Evolutionary conservation across 2,113 vertebrate genomes (phyloP), one percentile per base, ranked within the genome.

Genomic region (Atrichornis clamosus): DNA sequence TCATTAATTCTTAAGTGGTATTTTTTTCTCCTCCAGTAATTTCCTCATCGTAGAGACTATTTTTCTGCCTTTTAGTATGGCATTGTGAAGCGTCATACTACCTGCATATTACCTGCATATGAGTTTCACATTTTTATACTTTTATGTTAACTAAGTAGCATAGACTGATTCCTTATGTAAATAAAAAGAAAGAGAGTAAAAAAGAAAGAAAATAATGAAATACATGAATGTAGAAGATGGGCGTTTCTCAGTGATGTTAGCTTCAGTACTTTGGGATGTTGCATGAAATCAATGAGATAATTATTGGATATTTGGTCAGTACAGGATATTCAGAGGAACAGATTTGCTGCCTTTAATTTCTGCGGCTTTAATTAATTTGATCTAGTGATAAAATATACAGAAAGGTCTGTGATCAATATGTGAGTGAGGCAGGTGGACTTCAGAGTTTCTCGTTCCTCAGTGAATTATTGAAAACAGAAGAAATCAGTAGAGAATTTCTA

Each of bases 1-100:
- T 97, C 93, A 98, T 98, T 98, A 97, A 96, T 97, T 97, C 97
- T 97, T 97, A 97, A 98, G 95, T 97, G 96, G 97, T 87, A 87
- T 41, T 93, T 98, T 80, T 97, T 96, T 97, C 96, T 95, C 60
- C 90, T 97, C 69, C 65, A 93, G 93, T 97, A 95, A 97, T 97
- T 97, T 97, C 84, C 80, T 75, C 56, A 13, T 95, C 77, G 15
- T 84, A 94, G 94, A 78, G 82, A 97, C 76, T 88, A 64, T 59
- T 94, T 96, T 97, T 92, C 85, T 96, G 74, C 85, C 67, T 95
- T 93, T 96, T 89, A 89, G 69, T 68, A 65, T 50, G 56, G 46
- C 90, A 44, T 88, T 95, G 49, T 75, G 78, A 95, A 65, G 39
- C 18, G 6, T 90, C 62, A 19, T 62, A 21, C 72, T 92, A 62